Base-by-base conservation (phyloP, 2,113 vertebrate species). In the Amphiprion ocellaris region DNA sequence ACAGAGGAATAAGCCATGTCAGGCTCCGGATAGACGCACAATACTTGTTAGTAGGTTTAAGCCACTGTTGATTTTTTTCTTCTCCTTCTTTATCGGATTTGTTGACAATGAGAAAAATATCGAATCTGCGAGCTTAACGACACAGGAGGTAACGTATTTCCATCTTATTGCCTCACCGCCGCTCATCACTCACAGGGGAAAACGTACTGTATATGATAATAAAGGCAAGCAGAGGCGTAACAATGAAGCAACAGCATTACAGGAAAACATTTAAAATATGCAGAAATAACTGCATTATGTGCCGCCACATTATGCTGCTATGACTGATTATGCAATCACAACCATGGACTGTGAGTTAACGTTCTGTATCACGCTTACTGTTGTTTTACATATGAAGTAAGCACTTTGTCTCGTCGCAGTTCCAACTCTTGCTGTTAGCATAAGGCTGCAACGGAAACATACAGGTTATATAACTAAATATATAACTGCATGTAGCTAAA, bases 401-500 rank as follows among this genome's bases (percentile, higher is more conserved):
- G 21, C 56, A 46, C n/a, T 65, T 69, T 80, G 67, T 0, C 26
- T 10, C 0, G 63, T 68, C 61, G 49, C 3, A 0, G 15, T 39
- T 54, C 50, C 73, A 52, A 85, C 54, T 76, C 49, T 21, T 53
- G 65, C 54, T 69, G 67, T 66, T 71, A 33, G 53, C 79, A 9
- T 44, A 60, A 10, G 1, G 30, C 46, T 28, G 17, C 47, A 66
- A 60, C 23, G 14, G 69, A 87, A 61, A 74, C 59, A 74, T 28
- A 58, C 16, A 3, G 33, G 50, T 92, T 79, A 88, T 50, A 55
- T 52, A 52, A 52, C 62, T 0, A 39, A 24, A 4, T 41, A 88
- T 50, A 59, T 52, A 52, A 21, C 62, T 0, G 46, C 30, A 4
- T 41, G 69, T 54, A 7, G 12, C 61, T 87, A 88, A 90, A 91